Evolutionary conservation across 2,113 vertebrate species (phyloP).

Genomic region (Falcunculus frontatus): DNA sequence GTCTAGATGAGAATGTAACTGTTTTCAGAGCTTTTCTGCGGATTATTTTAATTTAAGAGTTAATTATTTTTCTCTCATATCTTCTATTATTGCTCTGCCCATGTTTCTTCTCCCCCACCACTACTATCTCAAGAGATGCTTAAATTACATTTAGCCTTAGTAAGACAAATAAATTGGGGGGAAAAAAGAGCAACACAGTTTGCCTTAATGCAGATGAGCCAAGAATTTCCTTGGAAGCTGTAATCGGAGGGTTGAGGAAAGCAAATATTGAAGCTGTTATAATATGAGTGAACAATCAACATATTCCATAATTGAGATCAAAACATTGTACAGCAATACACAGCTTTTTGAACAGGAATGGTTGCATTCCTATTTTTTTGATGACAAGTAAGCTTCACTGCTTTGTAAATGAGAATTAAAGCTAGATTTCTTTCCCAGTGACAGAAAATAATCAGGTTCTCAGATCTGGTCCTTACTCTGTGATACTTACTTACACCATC

Average conservation of each 20-base stretch:
- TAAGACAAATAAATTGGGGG: not conserved
- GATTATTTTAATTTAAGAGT: no score
- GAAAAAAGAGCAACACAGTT: not conserved
- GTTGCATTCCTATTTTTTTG: not conserved
- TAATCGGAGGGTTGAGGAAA: not conserved
- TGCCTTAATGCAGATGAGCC: not conserved
- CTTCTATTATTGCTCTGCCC: not conserved
- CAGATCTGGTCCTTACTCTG: not conserved
- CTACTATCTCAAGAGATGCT: not conserved
- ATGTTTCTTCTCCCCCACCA: not conserved
- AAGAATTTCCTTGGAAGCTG: not conserved
- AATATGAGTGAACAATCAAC: not conserved
- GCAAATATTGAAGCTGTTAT: not conserved
- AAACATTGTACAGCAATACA: not conserved
- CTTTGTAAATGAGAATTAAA: not conserved
- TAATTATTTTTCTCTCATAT: not conserved
- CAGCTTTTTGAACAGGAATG: not conserved
- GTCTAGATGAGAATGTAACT: not conserved
- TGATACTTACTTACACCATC: not conserved
- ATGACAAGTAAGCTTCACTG: not conserved
- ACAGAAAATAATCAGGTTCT: not conserved
- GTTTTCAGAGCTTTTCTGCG: not conserved
- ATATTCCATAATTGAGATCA: not conserved
- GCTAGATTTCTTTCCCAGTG: not conserved
- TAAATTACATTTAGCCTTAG: not conserved